These are phyloP conservation scores for Aphodius sticticus DNA, from an alignment of 2,888 invertebrate genomes.

Conservation along the genomic window DNA sequence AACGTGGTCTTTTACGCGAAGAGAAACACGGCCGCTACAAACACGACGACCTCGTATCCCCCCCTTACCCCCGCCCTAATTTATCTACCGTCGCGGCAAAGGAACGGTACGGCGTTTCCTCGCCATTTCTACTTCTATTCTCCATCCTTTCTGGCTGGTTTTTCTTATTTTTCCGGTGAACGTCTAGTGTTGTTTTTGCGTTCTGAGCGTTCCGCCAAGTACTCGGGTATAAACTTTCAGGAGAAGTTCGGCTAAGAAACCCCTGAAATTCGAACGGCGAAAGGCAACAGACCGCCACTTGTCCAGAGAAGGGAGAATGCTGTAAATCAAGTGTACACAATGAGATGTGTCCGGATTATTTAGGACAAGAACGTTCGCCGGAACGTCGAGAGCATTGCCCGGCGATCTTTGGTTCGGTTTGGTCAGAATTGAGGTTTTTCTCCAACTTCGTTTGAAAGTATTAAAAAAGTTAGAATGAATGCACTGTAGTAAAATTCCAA, in stretches of 20 bases:
- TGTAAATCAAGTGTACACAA: not conserved
- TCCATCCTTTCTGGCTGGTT: not conserved
- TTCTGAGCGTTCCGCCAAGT: not conserved
- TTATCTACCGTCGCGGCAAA: not conserved
- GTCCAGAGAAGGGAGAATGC: not conserved
- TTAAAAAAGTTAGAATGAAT: too few relatives aligned
- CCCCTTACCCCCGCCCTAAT: not conserved
- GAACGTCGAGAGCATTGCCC: too few relatives aligned
- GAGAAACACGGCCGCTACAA: not conserved
- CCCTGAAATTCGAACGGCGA: not conserved
- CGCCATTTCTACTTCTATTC: not conserved
- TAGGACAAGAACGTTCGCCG: too few relatives aligned
- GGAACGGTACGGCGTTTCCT: too few relatives aligned
- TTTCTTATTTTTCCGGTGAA: not conserved
- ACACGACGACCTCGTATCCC: not conserved
- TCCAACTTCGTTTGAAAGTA: too few relatives aligned
- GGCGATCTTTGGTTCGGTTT: too few relatives aligned
- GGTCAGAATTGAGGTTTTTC: too few relatives aligned
- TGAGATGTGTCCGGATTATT: too few relatives aligned
- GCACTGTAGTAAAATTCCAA: too few relatives aligned
- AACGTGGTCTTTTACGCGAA: not conserved
- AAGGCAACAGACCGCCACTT: not conserved
- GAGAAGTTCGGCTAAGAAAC: not conserved
- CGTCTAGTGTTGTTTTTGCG: not conserved
- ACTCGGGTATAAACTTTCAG: not conserved